These are phyloP conservation scores for Frankliniella fusca DNA, from an alignment of 2,888 invertebrate genomes.

Conservation along the genomic window DNA sequence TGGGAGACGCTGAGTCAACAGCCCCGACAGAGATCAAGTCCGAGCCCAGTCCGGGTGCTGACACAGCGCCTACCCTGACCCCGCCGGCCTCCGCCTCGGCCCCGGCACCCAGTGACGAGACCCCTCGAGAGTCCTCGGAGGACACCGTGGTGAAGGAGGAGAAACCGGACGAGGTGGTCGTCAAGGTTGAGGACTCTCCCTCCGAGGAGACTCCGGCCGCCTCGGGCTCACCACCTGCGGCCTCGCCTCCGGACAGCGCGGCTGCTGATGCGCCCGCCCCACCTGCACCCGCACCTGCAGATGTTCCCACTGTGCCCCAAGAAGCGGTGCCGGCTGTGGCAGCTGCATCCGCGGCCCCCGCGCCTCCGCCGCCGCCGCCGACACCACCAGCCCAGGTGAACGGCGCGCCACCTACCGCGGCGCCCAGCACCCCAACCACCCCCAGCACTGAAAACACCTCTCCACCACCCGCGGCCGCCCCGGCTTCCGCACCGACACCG, in stretches of 20 bases:
- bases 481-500: slow-evolving; percentile 32
- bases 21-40: slow-evolving; percentile 33
- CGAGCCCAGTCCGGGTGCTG: neutral
- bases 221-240: slow-evolving; percentile 28
- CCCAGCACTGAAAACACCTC: slow-evolving; percentile 34
- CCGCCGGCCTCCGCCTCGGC: neutral
- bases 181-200: slow-evolving; percentile 30
- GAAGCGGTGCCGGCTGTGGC: slow-evolving; percentile 39
- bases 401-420: slow-evolving; percentile 29
- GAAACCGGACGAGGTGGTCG: slow-evolving; percentile 36
- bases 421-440: slow-evolving; percentile 10
- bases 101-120: neutral
- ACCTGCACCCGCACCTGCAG: slow-evolving; percentile 32
- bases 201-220: neutral
- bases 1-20: slow-evolving; percentile 38
- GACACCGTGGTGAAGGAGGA: neutral
- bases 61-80: neutral
- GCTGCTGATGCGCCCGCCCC: slow-evolving; percentile 29
- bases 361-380: neutral
- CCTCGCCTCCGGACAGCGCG: neutral
- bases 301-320: slow-evolving; percentile 6
- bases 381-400: slow-evolving; percentile 28
- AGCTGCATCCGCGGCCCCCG: slow-evolving; percentile 39
- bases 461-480: slow-evolving; percentile 32
- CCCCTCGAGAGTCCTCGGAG: neutral